These are phyloP conservation scores for Magallana nippona DNA, from an alignment of 2,888 invertebrate species.

Conservation along the genomic window DNA sequence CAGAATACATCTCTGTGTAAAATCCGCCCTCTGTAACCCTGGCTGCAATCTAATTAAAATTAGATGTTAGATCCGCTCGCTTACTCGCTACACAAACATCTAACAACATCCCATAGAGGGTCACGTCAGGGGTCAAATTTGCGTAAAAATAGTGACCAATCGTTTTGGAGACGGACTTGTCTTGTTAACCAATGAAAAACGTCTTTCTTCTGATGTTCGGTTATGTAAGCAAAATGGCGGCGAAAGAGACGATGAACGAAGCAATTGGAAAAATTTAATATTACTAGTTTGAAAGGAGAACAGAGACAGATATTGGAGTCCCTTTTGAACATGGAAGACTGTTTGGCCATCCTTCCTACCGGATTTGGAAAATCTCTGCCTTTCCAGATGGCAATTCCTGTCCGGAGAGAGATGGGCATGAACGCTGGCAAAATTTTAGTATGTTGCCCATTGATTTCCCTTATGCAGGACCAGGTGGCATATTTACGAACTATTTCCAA, in stretches of 20 bases:
- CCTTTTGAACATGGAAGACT: background rate
- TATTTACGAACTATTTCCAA: background rate
- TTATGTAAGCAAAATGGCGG: background rate
- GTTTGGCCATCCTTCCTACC: background rate
- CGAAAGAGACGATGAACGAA: background rate
- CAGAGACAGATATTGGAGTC: background rate
- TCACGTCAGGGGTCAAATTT: background rate
- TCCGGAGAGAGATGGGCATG: background rate
- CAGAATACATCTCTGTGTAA: too few relatives aligned
- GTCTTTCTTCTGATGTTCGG: background rate
- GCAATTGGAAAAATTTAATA: background rate
- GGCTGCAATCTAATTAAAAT: slow-evolving; percentile 9
- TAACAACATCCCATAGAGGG: slow-evolving; percentile 1
- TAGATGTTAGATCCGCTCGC: slow-evolving; percentile 15
- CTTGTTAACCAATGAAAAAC: background rate
- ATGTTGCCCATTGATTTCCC: slow-evolving; percentile 15
- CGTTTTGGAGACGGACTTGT: background rate
- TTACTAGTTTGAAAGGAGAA: background rate
- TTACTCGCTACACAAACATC: slow-evolving; percentile 7
- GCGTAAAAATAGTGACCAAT: slow-evolving; percentile 4
- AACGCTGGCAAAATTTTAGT: background rate
- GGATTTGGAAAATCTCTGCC: slow-evolving; percentile 10
- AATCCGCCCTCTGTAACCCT: too few relatives aligned
- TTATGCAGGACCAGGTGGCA: slow-evolving; percentile 21
- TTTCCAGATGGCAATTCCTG: background rate